These are phyloP conservation scores for Perognathus longimembris DNA, from an alignment of 2,113 vertebrate genomes.

Conservation along the genomic window DNA sequence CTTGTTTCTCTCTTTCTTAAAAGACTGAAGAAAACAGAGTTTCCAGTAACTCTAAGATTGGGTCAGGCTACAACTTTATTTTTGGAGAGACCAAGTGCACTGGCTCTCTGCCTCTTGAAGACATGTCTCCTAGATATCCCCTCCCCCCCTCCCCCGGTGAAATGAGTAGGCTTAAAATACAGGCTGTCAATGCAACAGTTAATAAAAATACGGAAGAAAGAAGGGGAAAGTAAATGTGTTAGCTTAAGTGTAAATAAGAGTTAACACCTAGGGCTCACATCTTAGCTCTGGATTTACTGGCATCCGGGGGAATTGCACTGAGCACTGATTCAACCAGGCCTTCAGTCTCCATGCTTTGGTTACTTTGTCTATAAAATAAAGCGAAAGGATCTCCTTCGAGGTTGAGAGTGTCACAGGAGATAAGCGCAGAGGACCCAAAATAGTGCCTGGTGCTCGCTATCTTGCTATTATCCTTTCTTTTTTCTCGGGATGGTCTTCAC, in stretches of 20 bases:
- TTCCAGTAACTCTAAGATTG: conserved; percentile 26
- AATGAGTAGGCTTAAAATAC: conserved; percentile 26
- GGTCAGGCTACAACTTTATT: conserved; percentile 42
- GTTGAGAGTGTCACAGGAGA: background rate
- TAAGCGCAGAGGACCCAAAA: background rate
- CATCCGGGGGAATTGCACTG: background rate
- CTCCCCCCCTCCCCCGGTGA: conserved; percentile 6
- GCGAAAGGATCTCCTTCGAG: background rate
- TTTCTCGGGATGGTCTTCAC: background rate
- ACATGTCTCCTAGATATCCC: background rate
- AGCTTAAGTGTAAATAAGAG: conserved; percentile 32
- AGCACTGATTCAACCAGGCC: background rate
- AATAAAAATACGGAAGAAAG: conserved; percentile 30
- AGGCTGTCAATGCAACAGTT: conserved; percentile 37
- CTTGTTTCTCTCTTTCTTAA: background rate
- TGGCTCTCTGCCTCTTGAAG: conserved; percentile 1
- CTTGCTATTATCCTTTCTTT: background rate
- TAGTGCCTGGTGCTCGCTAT: background rate
- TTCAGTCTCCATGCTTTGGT: background rate
- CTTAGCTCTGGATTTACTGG: conserved; percentile 2
- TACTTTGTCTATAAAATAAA: conserved; percentile 13
- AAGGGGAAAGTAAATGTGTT: background rate
- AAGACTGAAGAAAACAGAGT: conserved; percentile 40
- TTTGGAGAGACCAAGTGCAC: conserved; percentile 6
- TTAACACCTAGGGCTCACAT: background rate